These are phyloP conservation scores for Malurus melanocephalus DNA, from an alignment of 2,113 vertebrate species.

Conservation along the genomic window DNA sequence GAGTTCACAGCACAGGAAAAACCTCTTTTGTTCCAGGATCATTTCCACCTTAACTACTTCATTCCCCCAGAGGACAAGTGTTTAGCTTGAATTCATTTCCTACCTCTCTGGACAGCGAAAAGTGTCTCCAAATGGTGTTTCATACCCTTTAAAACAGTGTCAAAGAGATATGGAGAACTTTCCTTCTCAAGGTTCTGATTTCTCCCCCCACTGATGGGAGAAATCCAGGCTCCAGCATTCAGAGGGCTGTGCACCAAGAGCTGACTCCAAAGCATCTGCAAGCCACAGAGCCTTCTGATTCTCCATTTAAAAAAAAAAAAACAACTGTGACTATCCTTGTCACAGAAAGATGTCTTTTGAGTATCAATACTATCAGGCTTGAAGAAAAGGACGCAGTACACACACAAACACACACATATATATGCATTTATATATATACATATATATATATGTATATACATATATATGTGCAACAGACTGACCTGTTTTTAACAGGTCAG, in stretches of 20 bases:
- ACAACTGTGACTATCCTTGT: background rate
- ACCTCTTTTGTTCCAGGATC: background rate
- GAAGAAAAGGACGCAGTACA: background rate
- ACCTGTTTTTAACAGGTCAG: background rate
- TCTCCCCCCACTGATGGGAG: background rate
- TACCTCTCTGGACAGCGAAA: background rate
- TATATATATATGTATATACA: background rate
- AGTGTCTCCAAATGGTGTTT: background rate
- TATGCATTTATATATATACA: background rate
- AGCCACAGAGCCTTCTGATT: background rate
- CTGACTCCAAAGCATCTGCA: background rate
- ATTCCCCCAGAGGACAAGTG: background rate
- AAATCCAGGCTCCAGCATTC: background rate
- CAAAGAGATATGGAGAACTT: background rate
- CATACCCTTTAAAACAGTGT: background rate
- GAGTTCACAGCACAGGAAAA: background rate
- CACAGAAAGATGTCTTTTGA: background rate
- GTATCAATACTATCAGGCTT: background rate
- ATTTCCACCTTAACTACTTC: background rate
- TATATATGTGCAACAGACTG: background rate
- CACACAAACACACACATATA: background rate
- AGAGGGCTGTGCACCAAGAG: background rate
- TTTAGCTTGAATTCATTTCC: background rate
- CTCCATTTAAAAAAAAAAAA: background rate
- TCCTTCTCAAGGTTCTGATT: background rate